These are phyloP conservation scores for Platysteira castanea DNA, from an alignment of 2,113 vertebrate genomes.

Conservation along the genomic window DNA sequence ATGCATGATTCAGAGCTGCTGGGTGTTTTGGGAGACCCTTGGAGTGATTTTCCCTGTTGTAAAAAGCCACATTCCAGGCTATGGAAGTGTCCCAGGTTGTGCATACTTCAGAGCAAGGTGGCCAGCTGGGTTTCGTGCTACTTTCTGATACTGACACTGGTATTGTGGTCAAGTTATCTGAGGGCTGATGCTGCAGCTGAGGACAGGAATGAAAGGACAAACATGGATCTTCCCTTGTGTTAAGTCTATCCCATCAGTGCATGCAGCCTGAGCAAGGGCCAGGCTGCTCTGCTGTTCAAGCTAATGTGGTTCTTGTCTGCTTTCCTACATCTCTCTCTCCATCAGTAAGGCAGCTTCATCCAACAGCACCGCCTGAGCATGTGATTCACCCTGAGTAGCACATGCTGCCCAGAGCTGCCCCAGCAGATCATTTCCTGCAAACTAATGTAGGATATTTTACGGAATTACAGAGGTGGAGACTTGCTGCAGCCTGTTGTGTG, in stretches of 20 bases:
- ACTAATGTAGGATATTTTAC: not conserved
- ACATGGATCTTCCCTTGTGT: not conserved
- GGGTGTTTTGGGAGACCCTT: not conserved
- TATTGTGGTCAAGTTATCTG: not conserved
- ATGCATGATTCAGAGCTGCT: not conserved
- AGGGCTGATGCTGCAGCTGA: not conserved
- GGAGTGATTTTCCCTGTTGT: not conserved
- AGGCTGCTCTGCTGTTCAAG: not conserved
- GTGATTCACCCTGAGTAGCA: not conserved
- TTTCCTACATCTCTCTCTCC: not conserved
- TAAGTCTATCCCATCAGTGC: not conserved
- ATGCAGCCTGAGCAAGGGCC: not conserved
- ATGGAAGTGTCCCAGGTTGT: not conserved
- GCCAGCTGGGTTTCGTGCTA: not conserved
- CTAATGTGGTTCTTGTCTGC: rapidly evolving
- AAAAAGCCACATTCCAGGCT: not conserved
- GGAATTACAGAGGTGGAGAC: not conserved
- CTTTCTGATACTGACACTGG: not conserved
- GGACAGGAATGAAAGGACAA: not conserved
- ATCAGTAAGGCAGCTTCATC: not conserved
- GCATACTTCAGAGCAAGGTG: not conserved
- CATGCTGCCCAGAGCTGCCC: not conserved
- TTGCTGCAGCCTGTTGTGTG: not conserved
- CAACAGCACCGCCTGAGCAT: not conserved
- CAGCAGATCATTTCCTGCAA: not conserved